Evolutionary conservation across 2,888 invertebrate species (phyloP).

Genomic region (Schizaphis graminum): DNA sequence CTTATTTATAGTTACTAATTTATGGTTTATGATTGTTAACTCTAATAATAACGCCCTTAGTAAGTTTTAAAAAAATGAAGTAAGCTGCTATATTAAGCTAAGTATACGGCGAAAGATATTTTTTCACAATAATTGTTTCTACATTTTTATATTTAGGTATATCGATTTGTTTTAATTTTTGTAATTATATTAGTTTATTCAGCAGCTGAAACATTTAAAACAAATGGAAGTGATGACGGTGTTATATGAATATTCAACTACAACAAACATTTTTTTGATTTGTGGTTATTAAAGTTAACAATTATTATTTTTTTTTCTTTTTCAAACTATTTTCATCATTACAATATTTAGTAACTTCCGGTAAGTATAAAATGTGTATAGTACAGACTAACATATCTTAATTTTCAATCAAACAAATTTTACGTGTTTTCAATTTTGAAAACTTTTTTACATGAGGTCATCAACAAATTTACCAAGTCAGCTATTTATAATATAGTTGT

Average conservation of each 20-base stretch:
- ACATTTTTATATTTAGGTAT: slow-evolving; percentile 24
- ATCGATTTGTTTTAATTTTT: slow-evolving; percentile 20
- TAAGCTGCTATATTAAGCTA: slow-evolving; percentile 49
- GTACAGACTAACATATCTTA: slow-evolving; percentile 44
- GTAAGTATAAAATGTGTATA: background rate
- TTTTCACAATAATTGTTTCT: slow-evolving; percentile 35
- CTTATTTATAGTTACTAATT: slow-evolving; percentile 56
- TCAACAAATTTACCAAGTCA: background rate
- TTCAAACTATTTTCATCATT: background rate
- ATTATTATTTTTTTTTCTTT: background rate
- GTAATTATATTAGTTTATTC: slow-evolving; percentile 18
- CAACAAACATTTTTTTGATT: background rate
- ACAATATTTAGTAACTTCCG: background rate
- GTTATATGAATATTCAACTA: background rate
- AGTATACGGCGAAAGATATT: slow-evolving; percentile 39
- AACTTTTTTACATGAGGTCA: background rate
- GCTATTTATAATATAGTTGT: background rate
- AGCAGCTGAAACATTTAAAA: slow-evolving; percentile 12
- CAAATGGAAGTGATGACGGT: background rate
- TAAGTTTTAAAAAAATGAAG: slow-evolving; percentile 17
- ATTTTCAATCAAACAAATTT: background rate
- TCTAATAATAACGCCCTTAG: slow-evolving; percentile 36
- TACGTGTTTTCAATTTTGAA: background rate
- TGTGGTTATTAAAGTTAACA: slow-evolving; percentile 21
- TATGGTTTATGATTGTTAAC: slow-evolving; percentile 52